Conservation (phyloP, 2,797 vertebrate genomes). For the Sylvilagus floridanus region DNA sequence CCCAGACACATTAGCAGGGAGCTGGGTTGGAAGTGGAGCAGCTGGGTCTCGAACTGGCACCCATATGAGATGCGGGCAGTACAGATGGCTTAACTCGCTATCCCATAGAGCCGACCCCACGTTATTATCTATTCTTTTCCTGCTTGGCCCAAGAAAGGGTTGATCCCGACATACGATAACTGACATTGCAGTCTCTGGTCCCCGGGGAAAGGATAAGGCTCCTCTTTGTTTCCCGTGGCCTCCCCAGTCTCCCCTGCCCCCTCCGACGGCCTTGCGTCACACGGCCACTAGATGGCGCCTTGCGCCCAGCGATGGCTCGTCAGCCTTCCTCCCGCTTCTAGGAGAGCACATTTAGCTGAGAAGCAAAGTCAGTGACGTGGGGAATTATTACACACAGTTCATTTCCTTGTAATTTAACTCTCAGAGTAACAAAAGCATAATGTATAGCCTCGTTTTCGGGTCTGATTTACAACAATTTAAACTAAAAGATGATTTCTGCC, state of each 20-base stretch:
- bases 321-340: not conserved
- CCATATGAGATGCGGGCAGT: no score
- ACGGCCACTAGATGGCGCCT: conserved; percentile 86
- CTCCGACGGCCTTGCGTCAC: not conserved
- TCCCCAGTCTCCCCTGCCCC: not conserved
- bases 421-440: conserved; percentile 86
- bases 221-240: not conserved
- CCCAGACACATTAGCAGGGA: no score
- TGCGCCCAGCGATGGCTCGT: conserved; percentile 46
- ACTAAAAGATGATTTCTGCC: conserved; percentile 83
- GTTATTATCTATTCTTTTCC: conserved; percentile 44
- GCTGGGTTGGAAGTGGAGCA: no score
- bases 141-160: conserved; percentile 1
- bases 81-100: no score
- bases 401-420: conserved; percentile 88
- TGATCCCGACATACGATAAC: not conserved
- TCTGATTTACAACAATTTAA: conserved; percentile 86
- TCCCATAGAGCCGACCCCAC: no score
- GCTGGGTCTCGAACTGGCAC: no score
- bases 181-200: not conserved
- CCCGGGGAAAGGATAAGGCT: not conserved
- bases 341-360: conserved; percentile 71
- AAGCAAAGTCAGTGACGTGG: conserved; percentile 83
- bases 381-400: conserved; percentile 87
- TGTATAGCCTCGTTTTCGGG: conserved; percentile 84